Conservation (phyloP, 2,113 vertebrate species). For the Malurus alboscapulatus region DNA sequence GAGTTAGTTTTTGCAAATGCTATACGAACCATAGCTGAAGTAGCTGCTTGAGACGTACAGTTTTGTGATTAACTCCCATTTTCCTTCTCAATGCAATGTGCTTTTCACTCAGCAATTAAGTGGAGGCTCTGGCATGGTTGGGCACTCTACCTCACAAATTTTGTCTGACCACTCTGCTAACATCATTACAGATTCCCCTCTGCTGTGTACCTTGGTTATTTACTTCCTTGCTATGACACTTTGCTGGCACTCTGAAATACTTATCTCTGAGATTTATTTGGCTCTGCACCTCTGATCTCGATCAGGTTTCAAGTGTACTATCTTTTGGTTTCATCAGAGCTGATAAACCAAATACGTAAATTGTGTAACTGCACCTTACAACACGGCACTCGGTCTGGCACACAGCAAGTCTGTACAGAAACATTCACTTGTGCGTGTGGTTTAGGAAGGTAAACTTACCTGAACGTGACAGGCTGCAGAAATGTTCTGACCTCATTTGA, state of each 20-base stretch:
- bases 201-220: neutral
- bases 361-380: neutral
- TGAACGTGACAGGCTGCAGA: neutral
- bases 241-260: neutral
- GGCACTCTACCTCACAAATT: neutral
- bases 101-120: neutral
- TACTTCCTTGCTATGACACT: neutral
- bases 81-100: neutral
- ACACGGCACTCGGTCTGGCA: rapidly evolving
- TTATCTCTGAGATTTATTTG: neutral
- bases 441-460: neutral
- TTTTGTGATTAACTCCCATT: neutral
- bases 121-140: neutral
- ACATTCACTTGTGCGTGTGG: neutral
- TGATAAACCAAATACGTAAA: neutral
- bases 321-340: neutral
- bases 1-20: neutral
- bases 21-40: neutral
- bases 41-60: neutral
- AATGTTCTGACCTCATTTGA: neutral
- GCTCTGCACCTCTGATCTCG: neutral
- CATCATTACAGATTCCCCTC: neutral
- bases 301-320: neutral
- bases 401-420: neutral
- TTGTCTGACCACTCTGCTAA: neutral